These are phyloP conservation scores for Chelidonichthys spinosus DNA, from an alignment of 2,797 vertebrate genomes.

Conservation along the genomic window DNA sequence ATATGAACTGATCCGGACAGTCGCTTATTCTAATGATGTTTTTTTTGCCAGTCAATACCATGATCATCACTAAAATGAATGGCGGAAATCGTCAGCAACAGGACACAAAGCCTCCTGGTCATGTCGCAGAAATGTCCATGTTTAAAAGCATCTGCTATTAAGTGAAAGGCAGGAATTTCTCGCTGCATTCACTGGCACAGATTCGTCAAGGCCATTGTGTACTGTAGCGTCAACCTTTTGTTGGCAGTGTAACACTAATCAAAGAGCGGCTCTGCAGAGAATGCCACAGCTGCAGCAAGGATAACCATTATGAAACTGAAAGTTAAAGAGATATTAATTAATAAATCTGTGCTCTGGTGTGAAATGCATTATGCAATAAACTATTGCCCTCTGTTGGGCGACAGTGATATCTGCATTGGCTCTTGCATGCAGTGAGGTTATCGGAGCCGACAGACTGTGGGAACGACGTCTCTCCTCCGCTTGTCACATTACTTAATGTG, in stretches of 20 bases:
- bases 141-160: conserved; percentile 42
- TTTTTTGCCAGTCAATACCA: conserved; percentile 2
- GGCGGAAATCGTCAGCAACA: conserved; percentile 18
- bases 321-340: conserved; percentile 61
- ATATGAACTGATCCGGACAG: conserved; percentile 10
- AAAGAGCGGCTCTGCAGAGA: conserved; percentile 30
- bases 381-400: conserved; percentile 89
- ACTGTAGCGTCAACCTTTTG: conserved; percentile 39
- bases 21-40: background rate
- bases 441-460: conserved; percentile 39
- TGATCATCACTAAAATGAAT: conserved; percentile 7
- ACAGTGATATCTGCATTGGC: conserved; percentile 76
- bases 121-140: conserved; percentile 25
- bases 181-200: conserved; percentile 30
- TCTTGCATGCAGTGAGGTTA: conserved; percentile 51
- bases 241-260: conserved; percentile 39
- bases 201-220: conserved; percentile 48
- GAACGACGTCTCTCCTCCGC: conserved; percentile 19
- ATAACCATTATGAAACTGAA: conserved; percentile 35
- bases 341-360: conserved; percentile 49
- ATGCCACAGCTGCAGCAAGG: conserved; percentile 35
- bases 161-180: conserved; percentile 28
- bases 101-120: background rate
- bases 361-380: conserved; percentile 81
- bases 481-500: conserved; percentile 7